Evolutionary conservation across 2,797 vertebrate species (phyloP).

Genomic region (Coranthus polyacanthus): DNA sequence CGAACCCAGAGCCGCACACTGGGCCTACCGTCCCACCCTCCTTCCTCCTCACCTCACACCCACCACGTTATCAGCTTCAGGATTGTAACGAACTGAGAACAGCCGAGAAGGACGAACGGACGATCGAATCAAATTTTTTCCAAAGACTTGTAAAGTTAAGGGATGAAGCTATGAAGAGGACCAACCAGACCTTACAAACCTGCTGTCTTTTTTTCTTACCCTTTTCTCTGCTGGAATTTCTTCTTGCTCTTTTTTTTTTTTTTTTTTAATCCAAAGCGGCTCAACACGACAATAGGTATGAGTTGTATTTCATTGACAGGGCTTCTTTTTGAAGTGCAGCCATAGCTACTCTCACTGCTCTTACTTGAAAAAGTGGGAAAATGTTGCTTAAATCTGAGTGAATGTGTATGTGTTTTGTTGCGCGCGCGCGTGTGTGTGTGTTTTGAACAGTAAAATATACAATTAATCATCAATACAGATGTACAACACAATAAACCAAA

Average conservation of each 20-base stretch:
- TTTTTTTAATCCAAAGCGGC: conserved; percentile 2
- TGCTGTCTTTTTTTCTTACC: conserved; percentile 42
- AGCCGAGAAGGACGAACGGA: conserved; percentile 22
- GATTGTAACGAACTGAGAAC: conserved; percentile 64
- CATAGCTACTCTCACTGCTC: conserved; percentile 27
- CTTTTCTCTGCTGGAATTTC: conserved; percentile 35
- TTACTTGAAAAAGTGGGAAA: conserved; percentile 24
- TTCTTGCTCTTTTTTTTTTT: conserved; percentile 1
- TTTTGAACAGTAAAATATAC: conserved; percentile 30
- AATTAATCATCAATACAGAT: conserved; percentile 33
- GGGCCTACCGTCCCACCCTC: conserved; percentile 23
- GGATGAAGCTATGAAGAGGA: conserved; percentile 34
- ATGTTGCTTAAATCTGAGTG: conserved; percentile 26
- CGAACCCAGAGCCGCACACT: conserved; percentile 67
- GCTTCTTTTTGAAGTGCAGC: conserved; percentile 63
- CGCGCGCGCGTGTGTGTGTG: too few relatives aligned
- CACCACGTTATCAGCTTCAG: conserved; percentile 72
- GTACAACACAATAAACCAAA: conserved; percentile 35
- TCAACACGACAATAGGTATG: conserved; percentile 25
- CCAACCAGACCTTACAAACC: conserved; percentile 39
- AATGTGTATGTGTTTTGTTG: conserved; percentile 24
- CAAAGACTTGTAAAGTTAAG: conserved; percentile 53
- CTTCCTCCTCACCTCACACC: conserved; percentile 31
- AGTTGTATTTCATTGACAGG: conserved; percentile 52
- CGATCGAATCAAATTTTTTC: conserved; percentile 10